Evolutionary conservation across 2,888 invertebrate species (phyloP).

Genomic region (Chouioia cunea): DNA sequence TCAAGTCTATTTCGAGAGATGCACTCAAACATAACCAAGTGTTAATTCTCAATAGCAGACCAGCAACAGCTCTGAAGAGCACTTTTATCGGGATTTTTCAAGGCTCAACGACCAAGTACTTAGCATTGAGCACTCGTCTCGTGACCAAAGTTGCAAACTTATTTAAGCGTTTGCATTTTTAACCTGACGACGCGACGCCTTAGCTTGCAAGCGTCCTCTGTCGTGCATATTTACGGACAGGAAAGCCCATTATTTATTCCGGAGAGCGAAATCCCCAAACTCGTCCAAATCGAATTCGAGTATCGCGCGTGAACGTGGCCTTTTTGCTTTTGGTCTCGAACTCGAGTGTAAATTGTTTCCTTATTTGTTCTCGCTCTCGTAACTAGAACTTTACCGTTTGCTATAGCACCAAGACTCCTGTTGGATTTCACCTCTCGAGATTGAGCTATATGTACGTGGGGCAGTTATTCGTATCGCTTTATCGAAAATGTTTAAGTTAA

Average conservation of each 20-base stretch:
- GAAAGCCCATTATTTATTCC: slow-evolving; percentile 41
- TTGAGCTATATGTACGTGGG: slow-evolving; percentile 10
- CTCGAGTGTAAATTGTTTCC: slow-evolving; percentile 43
- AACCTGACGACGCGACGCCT: background rate
- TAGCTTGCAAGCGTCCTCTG: too few relatives aligned
- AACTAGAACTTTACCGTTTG: background rate
- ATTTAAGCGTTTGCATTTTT: slow-evolving; percentile 36
- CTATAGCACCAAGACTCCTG: slow-evolving; percentile 3
- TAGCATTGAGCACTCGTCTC: slow-evolving; percentile 22
- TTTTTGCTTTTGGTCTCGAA: slow-evolving; percentile 4
- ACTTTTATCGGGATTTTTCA: slow-evolving; percentile 7
- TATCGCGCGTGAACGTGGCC: slow-evolving; percentile 26
- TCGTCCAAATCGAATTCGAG: slow-evolving; percentile 40
- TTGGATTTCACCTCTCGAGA: slow-evolving; percentile 1
- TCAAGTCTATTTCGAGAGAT: too few relatives aligned
- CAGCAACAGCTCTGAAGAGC: background rate
- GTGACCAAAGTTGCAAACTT: slow-evolving; percentile 15
- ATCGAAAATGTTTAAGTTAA: slow-evolving; percentile 18
- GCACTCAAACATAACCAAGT: too few relatives aligned
- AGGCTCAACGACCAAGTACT: slow-evolving; percentile 11
- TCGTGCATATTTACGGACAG: slow-evolving; percentile 32
- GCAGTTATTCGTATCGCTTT: background rate
- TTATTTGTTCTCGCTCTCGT: slow-evolving; percentile 36
- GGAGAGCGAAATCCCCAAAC: slow-evolving; percentile 33
- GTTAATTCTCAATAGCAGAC: too few relatives aligned